These are phyloP conservation scores for Oryzias sinensis DNA, from an alignment of 2,797 vertebrate species.

Conservation along the genomic window DNA sequence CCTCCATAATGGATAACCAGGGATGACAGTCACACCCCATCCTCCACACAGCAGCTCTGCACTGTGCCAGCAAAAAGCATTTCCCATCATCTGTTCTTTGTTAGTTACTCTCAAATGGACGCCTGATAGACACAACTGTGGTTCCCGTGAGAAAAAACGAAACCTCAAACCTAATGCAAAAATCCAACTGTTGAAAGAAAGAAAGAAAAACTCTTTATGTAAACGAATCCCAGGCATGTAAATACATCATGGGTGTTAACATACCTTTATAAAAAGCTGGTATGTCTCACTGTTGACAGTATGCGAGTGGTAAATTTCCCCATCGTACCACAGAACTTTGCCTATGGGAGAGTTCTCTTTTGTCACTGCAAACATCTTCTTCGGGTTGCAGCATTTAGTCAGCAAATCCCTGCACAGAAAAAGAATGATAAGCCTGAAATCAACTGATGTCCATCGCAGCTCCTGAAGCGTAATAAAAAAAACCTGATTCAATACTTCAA, in stretches of 20 bases:
- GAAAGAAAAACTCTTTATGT: too few species aligned
- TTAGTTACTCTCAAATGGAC: not conserved
- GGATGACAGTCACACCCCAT: constrained; percentile 16
- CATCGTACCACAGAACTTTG: constrained; percentile 94
- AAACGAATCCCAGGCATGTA: too few species aligned
- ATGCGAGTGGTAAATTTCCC: constrained; percentile 91
- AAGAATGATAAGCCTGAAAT: not conserved
- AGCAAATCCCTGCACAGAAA: constrained; percentile 82
- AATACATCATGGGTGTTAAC: not conserved
- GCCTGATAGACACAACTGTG: too few species aligned
- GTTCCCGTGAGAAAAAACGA: too few species aligned
- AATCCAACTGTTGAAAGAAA: too few species aligned
- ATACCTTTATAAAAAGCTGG: constrained; percentile 88
- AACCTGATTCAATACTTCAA: too few species aligned
- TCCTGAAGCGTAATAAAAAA: too few species aligned
- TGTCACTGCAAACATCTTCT: constrained; percentile 88
- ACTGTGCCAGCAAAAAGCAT: constrained; percentile 9
- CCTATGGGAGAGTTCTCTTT: constrained; percentile 91
- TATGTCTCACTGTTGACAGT: constrained; percentile 91
- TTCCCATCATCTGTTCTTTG: constrained; percentile 18
- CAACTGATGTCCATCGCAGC: not conserved
- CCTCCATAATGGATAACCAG: constrained; percentile 18
- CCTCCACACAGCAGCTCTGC: constrained; percentile 16
- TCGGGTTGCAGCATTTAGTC: constrained; percentile 88
- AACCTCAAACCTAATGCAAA: too few species aligned